A percentile compares a stretch with the other conserved stretches of the same genome.
phyloP scores from a whole-genome alignment of 2,888 invertebrate species.

The Eupsilia transversa region DNA sequence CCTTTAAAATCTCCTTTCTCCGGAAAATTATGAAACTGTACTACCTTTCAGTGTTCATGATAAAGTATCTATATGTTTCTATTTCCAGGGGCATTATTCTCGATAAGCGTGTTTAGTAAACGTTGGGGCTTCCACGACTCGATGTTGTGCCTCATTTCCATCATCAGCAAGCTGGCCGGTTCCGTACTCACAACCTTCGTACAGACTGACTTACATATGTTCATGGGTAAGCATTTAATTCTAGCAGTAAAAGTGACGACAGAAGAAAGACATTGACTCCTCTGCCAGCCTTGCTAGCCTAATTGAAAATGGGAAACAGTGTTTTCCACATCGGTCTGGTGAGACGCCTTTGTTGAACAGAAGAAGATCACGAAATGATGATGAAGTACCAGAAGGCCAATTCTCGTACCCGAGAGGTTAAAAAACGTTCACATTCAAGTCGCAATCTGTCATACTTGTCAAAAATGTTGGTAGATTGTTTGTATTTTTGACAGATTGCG shows the following conservation, averaged over 20 bases:
- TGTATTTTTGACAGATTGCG: too few species aligned
- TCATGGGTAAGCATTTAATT: conserved; percentile 78
- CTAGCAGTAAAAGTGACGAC: background rate
- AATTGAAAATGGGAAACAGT: background rate
- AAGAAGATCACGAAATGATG: background rate
- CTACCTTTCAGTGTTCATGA: background rate
- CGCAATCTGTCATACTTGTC: too few species aligned
- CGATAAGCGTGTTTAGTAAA: conserved; percentile 86
- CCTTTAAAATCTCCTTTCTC: too few species aligned
- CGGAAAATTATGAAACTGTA: too few species aligned
- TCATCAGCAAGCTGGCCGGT: conserved; percentile 82
- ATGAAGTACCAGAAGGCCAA: too few species aligned
- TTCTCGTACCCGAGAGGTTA: too few species aligned
- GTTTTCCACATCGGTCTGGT: background rate
- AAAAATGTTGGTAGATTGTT: too few species aligned
- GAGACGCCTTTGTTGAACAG: background rate
- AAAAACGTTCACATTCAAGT: too few species aligned
- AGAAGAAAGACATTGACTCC: background rate
- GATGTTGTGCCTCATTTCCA: conserved; percentile 84
- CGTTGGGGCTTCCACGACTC: conserved; percentile 86
- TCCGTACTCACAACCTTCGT: conserved; percentile 81
- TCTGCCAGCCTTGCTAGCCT: background rate
- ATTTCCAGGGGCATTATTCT: conserved; percentile 85
- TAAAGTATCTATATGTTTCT: background rate
- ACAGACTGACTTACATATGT: conserved; percentile 84